phyloP scores from a whole-genome alignment of 2,888 invertebrate species.

The Protodeltote pygarga region DNA sequence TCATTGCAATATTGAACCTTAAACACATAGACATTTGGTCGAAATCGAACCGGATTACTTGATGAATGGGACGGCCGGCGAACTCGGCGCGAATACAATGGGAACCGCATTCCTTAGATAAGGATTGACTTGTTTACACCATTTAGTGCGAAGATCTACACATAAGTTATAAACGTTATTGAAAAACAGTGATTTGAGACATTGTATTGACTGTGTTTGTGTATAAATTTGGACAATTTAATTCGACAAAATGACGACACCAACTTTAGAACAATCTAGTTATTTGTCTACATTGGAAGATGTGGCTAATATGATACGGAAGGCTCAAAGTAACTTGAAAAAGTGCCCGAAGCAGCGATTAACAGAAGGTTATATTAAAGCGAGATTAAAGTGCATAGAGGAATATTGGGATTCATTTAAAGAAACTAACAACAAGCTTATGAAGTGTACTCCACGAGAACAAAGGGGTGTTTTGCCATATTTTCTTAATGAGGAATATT shows the following conservation, averaged over 20 bases:
- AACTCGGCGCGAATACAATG: neutral
- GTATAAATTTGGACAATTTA: neutral
- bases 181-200: neutral
- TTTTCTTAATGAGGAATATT: constrained; percentile 39
- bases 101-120: neutral
- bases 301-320: constrained; percentile 21
- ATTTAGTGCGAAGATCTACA: neutral
- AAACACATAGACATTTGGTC: neutral
- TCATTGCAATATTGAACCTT: neutral
- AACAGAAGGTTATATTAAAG: constrained; percentile 38
- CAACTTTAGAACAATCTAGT: neutral
- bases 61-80: neutral
- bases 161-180: neutral
- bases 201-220: neutral
- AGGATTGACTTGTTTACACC: neutral
- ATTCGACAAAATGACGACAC: neutral
- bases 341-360: constrained; percentile 37
- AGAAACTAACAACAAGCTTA: constrained; percentile 14
- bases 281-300: constrained; percentile 27
- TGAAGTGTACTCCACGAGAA: constrained; percentile 10
- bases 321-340: constrained; percentile 31
- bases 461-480: constrained; percentile 20
- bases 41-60: constrained; percentile 1
- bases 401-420: constrained; percentile 38
- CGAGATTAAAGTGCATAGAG: constrained; percentile 30